Percentiles rank a stretch among this genome's conserved stretches.
Evolutionary conservation across 1,140 invertebrate species (phyloP).

Genomic region (Ostrea edulis): DNA sequence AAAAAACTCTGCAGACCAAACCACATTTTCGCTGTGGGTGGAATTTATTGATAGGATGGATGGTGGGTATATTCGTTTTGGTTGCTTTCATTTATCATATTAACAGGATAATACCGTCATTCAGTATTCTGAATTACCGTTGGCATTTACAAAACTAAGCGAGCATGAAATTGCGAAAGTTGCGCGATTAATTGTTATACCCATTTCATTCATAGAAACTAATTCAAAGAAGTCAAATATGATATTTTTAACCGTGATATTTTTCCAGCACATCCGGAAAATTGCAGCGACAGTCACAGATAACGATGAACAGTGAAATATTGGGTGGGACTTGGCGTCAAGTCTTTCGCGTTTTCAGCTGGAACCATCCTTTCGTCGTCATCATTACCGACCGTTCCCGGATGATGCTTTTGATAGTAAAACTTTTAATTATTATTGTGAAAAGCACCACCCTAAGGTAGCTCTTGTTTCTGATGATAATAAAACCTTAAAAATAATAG

Average conservation of each 20-base stretch:
- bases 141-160: slow-evolving; percentile 11
- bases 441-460: background rate
- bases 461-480: background rate
- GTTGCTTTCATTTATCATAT: slow-evolving; percentile 27
- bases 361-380: slow-evolving; percentile 11
- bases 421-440: background rate
- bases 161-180: slow-evolving; percentile 36
- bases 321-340: slow-evolving; percentile 26
- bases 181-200: slow-evolving; percentile 13
- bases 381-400: background rate
- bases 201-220: background rate
- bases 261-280: slow-evolving; percentile 1
- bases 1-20: background rate
- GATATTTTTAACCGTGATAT: slow-evolving; percentile 30
- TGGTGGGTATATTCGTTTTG: slow-evolving; percentile 1
- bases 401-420: background rate
- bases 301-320: background rate
- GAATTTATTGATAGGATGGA: slow-evolving; percentile 7
- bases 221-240: slow-evolving; percentile 7
- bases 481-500: background rate
- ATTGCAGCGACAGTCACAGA: background rate
- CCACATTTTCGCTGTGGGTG: background rate
- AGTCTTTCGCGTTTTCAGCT: slow-evolving; percentile 4
- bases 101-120: background rate
- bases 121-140: background rate